Percentiles rank a stretch among this genome's conserved stretches.
These are phyloP conservation scores for Drosophila flavopinicola DNA, from an alignment of 2,888 invertebrate species.

Conservation along the genomic window DNA sequence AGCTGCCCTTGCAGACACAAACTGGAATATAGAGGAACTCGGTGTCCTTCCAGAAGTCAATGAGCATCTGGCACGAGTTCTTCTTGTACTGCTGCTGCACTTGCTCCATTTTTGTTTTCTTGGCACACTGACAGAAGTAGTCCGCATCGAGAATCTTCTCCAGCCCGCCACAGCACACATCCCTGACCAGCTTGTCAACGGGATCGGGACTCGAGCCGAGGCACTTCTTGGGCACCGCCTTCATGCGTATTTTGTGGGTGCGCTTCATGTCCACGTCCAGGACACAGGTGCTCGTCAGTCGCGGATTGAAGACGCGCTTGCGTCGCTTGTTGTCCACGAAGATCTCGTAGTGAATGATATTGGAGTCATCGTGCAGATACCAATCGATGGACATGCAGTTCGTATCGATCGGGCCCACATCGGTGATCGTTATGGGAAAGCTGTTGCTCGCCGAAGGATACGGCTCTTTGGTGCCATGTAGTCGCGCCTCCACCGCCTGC, in stretches of 20 bases:
- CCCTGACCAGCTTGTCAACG: conserved; percentile 31
- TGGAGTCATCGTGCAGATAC: conserved; percentile 54
- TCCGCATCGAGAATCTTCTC: conserved; percentile 23
- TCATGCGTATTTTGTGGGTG: conserved; percentile 41
- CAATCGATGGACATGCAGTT: conserved; percentile 48
- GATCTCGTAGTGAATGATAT: conserved; percentile 55
- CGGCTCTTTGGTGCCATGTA: conserved; percentile 28
- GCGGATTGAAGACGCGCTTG: conserved; percentile 49
- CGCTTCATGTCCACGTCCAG: conserved; percentile 46
- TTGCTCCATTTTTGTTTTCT: conserved; percentile 10
- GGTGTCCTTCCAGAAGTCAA: conserved; percentile 63
- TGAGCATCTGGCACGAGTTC: conserved; percentile 31
- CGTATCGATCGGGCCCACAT: conserved; percentile 35
- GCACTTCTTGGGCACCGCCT: conserved; percentile 30
- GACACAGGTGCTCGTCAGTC: conserved; percentile 34
- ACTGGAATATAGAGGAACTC: conserved; percentile 58
- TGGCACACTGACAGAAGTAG: conserved; percentile 37
- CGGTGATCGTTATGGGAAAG: conserved; percentile 47
- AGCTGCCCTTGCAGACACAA: conserved; percentile 12
- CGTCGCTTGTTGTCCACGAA: conserved; percentile 37
- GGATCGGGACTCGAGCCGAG: conserved; percentile 2
- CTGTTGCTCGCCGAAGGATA: conserved; percentile 35
- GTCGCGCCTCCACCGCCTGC: conserved; percentile 13
- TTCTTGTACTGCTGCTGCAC: conserved; percentile 10
- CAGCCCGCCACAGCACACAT: conserved; percentile 39